Evolutionary conservation across 2,113 vertebrate genomes (phyloP), one percentile per base, ranked within the genome.

Genomic region (Calcarius ornatus): DNA sequence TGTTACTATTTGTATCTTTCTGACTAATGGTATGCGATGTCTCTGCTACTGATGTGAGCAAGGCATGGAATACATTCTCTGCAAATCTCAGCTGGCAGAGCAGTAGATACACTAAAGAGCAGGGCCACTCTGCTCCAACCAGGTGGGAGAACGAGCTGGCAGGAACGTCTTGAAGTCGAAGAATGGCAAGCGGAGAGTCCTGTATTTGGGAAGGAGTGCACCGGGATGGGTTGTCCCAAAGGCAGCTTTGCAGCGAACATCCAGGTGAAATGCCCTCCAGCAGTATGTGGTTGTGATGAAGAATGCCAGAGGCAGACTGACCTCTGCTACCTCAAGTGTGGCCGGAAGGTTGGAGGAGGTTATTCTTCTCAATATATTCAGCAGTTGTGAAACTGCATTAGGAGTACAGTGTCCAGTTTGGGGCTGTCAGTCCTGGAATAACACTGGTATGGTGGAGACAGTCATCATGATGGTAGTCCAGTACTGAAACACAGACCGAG

Each of bases 351-450:
- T 40, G 48, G 40, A 68, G 40, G 57, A 33, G 17, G 14, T 8
- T 28, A n/a, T 53, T 80, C 18, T 57, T 48, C n/a, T 38, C 42
- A 25, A 7, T 6, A 20, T 15, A 35, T 20, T 37, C 24, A 56
- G 40, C 17, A 31, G 3, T 6, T 71, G 19, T n/a, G 25, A 87
- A 57, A 13, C 24, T 15, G 7, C 25, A 2, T 45, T 31, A 31
- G 40, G 40, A 51, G 10, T 4, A 4, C 23, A 5, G 24, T 5
- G 20, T 7, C 37, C 28, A 13, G 18, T 19, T 6, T 40, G 53
- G 21, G n/a, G 12, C 11, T 68, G 10, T 7, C 1, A 8, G 1
- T 28, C 33, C 47, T 25, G 37, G 15, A 68, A 56, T 0, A 0
- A 22, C 15, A 31, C 2, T 24, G 51, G 12, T 30, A 4, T 8